Evolutionary conservation across 2,113 vertebrate genomes (phyloP).

Genomic region (Peucedramus taeniatus): DNA sequence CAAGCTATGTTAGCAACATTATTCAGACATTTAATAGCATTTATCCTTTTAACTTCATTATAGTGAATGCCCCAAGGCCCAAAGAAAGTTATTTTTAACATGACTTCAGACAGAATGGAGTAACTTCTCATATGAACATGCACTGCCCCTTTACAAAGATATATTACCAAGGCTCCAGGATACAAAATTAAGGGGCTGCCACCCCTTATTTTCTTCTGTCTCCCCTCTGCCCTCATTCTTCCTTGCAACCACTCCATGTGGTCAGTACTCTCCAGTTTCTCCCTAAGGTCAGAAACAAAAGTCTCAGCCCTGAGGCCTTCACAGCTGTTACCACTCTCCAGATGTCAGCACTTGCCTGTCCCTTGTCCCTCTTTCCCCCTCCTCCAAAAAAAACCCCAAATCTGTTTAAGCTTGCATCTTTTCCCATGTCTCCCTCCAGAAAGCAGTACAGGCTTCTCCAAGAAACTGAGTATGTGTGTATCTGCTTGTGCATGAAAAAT

Average conservation of each 20-base stretch:
- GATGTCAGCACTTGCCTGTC: neutral
- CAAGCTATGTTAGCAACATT: slow-evolving; percentile 63
- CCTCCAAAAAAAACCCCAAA: rapidly evolving
- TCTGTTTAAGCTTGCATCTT: neutral
- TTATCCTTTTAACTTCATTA: slow-evolving; percentile 68
- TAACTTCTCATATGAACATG: slow-evolving; percentile 20
- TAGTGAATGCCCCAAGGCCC: slow-evolving; percentile 25
- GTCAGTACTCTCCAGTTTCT: slow-evolving; percentile 48
- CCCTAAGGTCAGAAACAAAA: slow-evolving; percentile 34
- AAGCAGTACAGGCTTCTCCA: rapidly evolving
- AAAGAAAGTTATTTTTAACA: slow-evolving; percentile 49
- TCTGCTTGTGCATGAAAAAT: neutral
- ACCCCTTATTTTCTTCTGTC: neutral
- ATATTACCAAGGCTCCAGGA: slow-evolving; percentile 12
- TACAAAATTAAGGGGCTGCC: neutral
- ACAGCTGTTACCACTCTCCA: slow-evolving; percentile 40
- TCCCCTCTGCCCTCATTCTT: neutral
- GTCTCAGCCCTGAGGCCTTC: neutral
- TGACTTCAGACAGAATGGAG: slow-evolving; percentile 35
- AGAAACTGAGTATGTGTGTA: neutral
- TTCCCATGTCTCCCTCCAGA: neutral
- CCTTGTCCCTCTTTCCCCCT: neutral
- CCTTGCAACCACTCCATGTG: slow-evolving; percentile 4
- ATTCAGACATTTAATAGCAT: slow-evolving; percentile 68
- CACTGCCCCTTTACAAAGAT: neutral